Evolutionary conservation across 2,888 invertebrate genomes (phyloP).

Genomic region (Pseudococcus jackbeardsleyi): DNA sequence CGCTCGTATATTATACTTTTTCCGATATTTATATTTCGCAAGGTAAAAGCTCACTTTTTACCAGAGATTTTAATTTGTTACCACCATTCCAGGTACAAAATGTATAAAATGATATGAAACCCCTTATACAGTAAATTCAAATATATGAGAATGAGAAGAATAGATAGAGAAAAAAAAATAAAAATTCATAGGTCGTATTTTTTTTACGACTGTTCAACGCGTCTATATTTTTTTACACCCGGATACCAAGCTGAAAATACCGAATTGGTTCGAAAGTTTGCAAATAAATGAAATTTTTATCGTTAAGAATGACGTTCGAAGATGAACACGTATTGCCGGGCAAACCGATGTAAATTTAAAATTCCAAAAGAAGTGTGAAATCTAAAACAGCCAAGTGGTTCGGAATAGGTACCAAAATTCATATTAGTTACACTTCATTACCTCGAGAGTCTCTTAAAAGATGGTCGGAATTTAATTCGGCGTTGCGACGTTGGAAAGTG

Average conservation of each 20-base stretch:
- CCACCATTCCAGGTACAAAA: neutral
- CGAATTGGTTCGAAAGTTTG: slow-evolving; percentile 3
- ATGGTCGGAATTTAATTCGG: slow-evolving; percentile 31
- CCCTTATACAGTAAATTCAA: too few relatives aligned
- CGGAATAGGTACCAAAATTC: slow-evolving; percentile 16
- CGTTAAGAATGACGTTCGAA: slow-evolving; percentile 15
- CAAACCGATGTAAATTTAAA: neutral
- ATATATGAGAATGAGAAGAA: neutral
- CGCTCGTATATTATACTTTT: neutral
- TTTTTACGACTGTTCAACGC: neutral
- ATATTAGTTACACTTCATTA: slow-evolving; percentile 44
- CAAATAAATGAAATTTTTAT: slow-evolving; percentile 30
- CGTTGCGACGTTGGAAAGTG: neutral
- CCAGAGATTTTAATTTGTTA: slow-evolving; percentile 31
- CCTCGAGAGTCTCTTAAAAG: slow-evolving; percentile 6
- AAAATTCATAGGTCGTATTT: neutral
- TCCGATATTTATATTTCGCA: neutral
- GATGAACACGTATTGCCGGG: neutral
- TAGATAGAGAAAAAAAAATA: neutral
- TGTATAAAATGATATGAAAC: neutral
- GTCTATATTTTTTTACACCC: neutral
- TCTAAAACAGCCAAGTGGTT: neutral
- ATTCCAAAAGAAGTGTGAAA: neutral
- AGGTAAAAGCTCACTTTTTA: neutral
- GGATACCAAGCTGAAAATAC: neutral